Percentiles rank a stretch among this genome's conserved stretches.
These are phyloP conservation scores for Poeciliopsis turrubarensis DNA, from an alignment of 2,113 vertebrate species.

Conservation along the genomic window DNA sequence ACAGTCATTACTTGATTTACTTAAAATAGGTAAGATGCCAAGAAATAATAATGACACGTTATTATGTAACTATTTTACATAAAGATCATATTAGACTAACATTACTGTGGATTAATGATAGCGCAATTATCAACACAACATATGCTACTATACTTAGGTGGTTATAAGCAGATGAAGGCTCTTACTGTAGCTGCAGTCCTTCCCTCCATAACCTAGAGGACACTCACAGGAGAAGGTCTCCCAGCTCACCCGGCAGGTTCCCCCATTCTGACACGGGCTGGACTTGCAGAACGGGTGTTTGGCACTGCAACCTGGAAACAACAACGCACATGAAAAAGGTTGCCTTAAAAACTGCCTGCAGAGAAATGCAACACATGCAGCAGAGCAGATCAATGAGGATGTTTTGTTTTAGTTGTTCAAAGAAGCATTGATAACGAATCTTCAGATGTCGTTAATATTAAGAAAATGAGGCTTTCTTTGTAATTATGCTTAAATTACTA, in stretches of 20 bases:
- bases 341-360: not conserved
- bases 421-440: not conserved
- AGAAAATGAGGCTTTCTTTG: not conserved
- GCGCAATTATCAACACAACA: not conserved
- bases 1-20: not conserved
- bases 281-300: slow-evolving; percentile 92
- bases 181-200: slow-evolving; percentile 94
- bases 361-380: not conserved
- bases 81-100: not conserved
- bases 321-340: not conserved
- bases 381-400: not conserved
- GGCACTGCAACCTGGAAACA: slow-evolving; percentile 88
- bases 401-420: not conserved
- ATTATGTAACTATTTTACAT: not conserved
- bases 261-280: slow-evolving; percentile 92
- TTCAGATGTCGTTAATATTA: not conserved
- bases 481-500: not conserved
- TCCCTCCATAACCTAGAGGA: slow-evolving; percentile 93
- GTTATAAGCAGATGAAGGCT: not conserved
- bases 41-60: not conserved
- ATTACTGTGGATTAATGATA: not conserved
- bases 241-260: slow-evolving; percentile 92
- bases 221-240: slow-evolving; percentile 95
- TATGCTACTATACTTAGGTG: not conserved
- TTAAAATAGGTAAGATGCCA: not conserved